phyloP scores from a whole-genome alignment of 2,113 vertebrate genomes.

The Paratilapia polleni region DNA sequence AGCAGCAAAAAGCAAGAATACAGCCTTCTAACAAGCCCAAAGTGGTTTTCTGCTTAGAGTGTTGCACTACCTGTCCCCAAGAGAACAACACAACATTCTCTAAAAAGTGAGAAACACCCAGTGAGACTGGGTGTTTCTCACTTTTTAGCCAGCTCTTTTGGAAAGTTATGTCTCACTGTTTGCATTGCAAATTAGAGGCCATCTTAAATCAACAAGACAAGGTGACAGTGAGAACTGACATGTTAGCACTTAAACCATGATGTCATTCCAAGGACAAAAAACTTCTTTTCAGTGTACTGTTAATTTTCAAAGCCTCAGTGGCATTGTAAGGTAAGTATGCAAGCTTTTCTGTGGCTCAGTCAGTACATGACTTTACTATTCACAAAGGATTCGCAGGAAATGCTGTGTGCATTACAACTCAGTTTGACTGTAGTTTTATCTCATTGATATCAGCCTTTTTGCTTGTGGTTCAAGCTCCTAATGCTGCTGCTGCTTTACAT shows the following conservation, averaged over 20 bases:
- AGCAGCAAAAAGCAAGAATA: not conserved
- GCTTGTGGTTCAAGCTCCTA: not conserved
- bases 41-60: not conserved
- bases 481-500: not conserved
- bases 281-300: not conserved
- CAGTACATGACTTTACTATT: not conserved
- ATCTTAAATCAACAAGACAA: constrained; percentile 13
- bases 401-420: not conserved
- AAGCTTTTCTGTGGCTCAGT: not conserved
- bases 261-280: not conserved
- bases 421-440: not conserved
- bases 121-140: not conserved
- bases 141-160: not conserved
- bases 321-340: not conserved
- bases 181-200: constrained; percentile 7
- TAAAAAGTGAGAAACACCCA: constrained; percentile 4
- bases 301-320: not conserved
- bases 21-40: not conserved
- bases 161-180: constrained; percentile 1
- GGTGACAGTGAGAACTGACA: not conserved
- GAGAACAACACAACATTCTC: not conserved
- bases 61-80: not conserved
- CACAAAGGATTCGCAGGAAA: not conserved
- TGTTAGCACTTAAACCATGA: not conserved
- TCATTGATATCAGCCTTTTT: not conserved